Evolutionary conservation across 2,797 vertebrate genomes (phyloP).

Genomic region (Alosa sapidissima): DNA sequence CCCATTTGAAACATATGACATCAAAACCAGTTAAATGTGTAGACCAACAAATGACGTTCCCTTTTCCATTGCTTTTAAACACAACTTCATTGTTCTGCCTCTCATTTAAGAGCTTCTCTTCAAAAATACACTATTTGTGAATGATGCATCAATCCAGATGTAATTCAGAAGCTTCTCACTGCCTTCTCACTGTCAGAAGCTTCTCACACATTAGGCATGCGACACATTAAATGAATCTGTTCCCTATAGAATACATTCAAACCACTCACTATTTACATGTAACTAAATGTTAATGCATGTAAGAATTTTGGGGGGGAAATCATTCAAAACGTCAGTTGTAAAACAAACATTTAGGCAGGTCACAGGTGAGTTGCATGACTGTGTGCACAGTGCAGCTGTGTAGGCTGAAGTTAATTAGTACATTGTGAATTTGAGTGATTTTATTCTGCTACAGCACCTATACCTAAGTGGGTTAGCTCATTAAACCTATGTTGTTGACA

Average conservation of each 20-base stretch:
- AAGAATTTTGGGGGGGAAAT: background rate
- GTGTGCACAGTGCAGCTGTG: too few species aligned
- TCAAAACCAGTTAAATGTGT: slow-evolving; percentile 16
- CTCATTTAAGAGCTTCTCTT: background rate
- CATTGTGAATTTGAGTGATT: too few species aligned
- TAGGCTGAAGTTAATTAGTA: too few species aligned
- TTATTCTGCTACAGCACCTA: too few species aligned
- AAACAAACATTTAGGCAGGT: too few species aligned
- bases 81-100: background rate
- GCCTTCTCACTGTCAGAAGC: background rate
- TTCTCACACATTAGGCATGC: background rate
- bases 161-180: background rate
- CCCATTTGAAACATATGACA: slow-evolving; percentile 4
- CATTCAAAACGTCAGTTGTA: too few species aligned
- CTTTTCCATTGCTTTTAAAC: background rate
- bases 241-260: background rate
- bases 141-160: background rate
- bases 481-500: too few species aligned
- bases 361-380: too few species aligned
- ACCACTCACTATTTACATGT: background rate
- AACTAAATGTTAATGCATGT: background rate
- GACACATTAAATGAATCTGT: background rate
- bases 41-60: background rate
- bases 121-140: background rate
- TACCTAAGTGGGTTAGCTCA: too few species aligned